Base-by-base conservation (phyloP, 1,140 invertebrate genomes). In the Watersipora subatra region DNA sequence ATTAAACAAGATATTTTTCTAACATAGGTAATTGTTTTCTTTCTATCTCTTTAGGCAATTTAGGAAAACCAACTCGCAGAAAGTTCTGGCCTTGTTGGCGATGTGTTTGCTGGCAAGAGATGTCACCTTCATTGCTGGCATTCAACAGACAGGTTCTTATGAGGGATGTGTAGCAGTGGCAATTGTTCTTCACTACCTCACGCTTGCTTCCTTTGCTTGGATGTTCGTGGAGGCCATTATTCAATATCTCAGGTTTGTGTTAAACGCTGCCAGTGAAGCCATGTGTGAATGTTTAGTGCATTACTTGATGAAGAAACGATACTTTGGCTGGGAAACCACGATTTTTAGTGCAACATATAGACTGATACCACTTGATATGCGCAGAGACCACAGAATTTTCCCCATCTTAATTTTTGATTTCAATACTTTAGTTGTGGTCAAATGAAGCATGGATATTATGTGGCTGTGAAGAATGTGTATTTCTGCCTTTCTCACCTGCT, bases 171-270 rank as follows among this genome's bases (percentile, higher is more conserved):
- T 78, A 17, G 46, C 65, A 2, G 74, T 81, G 22, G 78, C 80
- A 7, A 73, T 77, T 1, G 64, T 78, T 15, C 70, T 82, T 1
- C 81, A 82, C 63, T 83, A 81, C 68, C 78, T 83, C 57, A 74
- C 82, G 25, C 67, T 82, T 17, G 76, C 75, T 0, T 78, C 80
- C 0, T 83, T 83, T 65, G 72, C 76, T 57, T 83, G 81, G 81
- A 83, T 83, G 81, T 69, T 82, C 30, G 78, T 82, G 25, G 80
- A 82, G 69, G 81, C 78, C 0, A 73, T 81, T 22, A 67, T 82
- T 25, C 81, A 82, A 68, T 83, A 83, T 64, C 70, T 82, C 1
- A 77, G 76, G 15, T 81, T 12, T 12, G 27, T 7, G 34, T 46
- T n/a, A n/a, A n/a, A n/a, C n/a, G n/a, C n/a, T n/a, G n/a, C n/a